Percentiles rank a stretch among this genome's conserved stretches.
Evolutionary conservation across 2,888 invertebrate species (phyloP).

Genomic region (Steinernema carpocapsae): DNA sequence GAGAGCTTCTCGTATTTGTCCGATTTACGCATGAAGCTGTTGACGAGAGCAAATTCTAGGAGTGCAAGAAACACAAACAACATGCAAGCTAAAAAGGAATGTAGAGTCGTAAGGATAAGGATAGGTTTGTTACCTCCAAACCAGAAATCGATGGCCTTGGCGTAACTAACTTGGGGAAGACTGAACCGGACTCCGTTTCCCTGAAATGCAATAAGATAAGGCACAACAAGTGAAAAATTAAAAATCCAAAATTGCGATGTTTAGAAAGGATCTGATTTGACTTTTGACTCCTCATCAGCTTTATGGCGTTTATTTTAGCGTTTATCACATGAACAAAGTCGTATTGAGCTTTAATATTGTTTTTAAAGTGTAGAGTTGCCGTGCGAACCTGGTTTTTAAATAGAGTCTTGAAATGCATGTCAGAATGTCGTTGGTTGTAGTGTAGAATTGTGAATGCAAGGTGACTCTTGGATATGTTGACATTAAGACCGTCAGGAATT

Average conservation of each 20-base stretch:
- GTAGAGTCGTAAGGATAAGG: constrained; percentile 8
- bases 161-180: constrained; percentile 44
- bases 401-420: too few relatives aligned
- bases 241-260: too few relatives aligned
- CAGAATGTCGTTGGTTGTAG: too few relatives aligned
- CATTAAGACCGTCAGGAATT: too few relatives aligned
- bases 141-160: constrained; percentile 63
- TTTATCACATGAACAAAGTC: not conserved
- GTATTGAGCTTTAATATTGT: too few relatives aligned
- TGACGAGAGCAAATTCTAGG: constrained; percentile 65
- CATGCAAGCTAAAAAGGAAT: constrained; percentile 56
- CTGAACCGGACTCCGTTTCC: constrained; percentile 46
- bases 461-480: too few relatives aligned
- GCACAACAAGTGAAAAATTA: not conserved
- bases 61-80: constrained; percentile 63
- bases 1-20: constrained; percentile 48
- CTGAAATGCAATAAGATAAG: constrained; percentile 21
- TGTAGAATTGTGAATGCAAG: too few relatives aligned
- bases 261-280: too few relatives aligned
- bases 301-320: too few relatives aligned
- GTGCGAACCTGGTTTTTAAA: too few relatives aligned
- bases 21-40: constrained; percentile 64
- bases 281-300: too few relatives aligned
- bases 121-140: constrained; percentile 53
- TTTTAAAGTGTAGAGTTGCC: too few relatives aligned